phyloP scores from a whole-genome alignment of 1,140 invertebrate genomes.

The Laodelphax striatellus region DNA sequence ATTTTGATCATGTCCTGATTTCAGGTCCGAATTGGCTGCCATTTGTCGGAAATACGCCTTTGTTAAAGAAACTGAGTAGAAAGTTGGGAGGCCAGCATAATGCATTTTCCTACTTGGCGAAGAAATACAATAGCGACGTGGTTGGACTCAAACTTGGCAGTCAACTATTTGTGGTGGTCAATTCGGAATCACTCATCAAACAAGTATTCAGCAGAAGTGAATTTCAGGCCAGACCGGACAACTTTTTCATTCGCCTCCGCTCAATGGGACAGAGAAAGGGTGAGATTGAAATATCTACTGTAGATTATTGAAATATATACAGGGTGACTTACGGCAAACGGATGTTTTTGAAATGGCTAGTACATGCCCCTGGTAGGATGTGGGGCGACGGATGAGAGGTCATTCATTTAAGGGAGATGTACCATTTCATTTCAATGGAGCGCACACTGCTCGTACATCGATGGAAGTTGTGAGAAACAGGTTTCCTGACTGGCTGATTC shows the following conservation, averaged over 20 bases:
- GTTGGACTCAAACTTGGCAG: constrained; percentile 52
- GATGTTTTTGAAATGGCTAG: too few species aligned
- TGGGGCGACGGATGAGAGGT: too few species aligned
- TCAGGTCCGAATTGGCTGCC: constrained; percentile 57
- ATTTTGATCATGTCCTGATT: constrained; percentile 4
- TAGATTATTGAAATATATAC: too few species aligned
- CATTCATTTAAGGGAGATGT: too few species aligned
- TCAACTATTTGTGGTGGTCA: constrained; percentile 47
- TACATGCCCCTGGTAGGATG: too few species aligned
- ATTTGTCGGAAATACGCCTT: constrained; percentile 47
- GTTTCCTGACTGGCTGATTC: too few species aligned
- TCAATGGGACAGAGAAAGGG: constrained; percentile 54
- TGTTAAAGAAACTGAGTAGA: constrained; percentile 39
- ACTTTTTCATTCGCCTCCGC: constrained; percentile 53
- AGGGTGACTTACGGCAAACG: too few species aligned
- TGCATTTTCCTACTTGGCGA: constrained; percentile 42
- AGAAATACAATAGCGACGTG: constrained; percentile 46
- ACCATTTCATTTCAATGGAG: too few species aligned
- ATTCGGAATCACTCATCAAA: constrained; percentile 41
- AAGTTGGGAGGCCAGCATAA: constrained; percentile 47
- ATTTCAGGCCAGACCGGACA: constrained; percentile 59
- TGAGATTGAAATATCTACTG: constrained; percentile 20
- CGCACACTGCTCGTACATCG: too few species aligned
- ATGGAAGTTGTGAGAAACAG: too few species aligned
- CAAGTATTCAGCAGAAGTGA: constrained; percentile 48